Conservation (phyloP, 2,113 vertebrate genomes). For the Amazona guildingii region DNA sequence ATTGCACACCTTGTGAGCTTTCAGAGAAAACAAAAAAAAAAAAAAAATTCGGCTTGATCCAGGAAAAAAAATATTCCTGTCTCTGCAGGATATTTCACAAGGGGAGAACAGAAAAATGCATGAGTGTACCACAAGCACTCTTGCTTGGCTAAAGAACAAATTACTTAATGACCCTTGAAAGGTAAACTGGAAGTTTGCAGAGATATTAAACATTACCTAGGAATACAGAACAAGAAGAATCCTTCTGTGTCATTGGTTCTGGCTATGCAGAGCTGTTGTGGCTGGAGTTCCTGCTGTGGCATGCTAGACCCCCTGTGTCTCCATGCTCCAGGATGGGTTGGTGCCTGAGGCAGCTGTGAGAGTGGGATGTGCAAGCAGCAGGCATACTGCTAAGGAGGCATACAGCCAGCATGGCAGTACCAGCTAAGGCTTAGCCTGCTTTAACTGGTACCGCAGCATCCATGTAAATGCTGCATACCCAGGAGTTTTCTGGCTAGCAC, state of each 20-base stretch:
- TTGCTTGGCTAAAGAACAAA: not conserved
- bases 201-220: not conserved
- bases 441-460: not conserved
- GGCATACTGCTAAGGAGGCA: not conserved
- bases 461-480: not conserved
- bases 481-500: not conserved
- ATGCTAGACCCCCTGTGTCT: not conserved
- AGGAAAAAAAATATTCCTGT: slow-evolving; percentile 10
- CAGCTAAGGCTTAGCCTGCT: not conserved
- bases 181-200: not conserved
- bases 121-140: not conserved
- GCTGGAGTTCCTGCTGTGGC: not conserved
- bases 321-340: fast-evolving
- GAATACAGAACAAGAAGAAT: not conserved
- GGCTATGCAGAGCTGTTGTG: fast-evolving
- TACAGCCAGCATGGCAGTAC: not conserved
- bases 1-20: slow-evolving; percentile 22
- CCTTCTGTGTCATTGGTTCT: not conserved
- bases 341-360: not conserved
- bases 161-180: slow-evolving; percentile 24
- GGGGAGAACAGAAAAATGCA: slow-evolving; percentile 32
- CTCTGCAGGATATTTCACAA: slow-evolving; percentile 21
- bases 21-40: not conserved
- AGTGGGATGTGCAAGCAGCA: not conserved
- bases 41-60: slow-evolving; percentile 13